Conservation (phyloP, 2,888 invertebrate genomes). For the Aleiodes leptofemur region DNA sequence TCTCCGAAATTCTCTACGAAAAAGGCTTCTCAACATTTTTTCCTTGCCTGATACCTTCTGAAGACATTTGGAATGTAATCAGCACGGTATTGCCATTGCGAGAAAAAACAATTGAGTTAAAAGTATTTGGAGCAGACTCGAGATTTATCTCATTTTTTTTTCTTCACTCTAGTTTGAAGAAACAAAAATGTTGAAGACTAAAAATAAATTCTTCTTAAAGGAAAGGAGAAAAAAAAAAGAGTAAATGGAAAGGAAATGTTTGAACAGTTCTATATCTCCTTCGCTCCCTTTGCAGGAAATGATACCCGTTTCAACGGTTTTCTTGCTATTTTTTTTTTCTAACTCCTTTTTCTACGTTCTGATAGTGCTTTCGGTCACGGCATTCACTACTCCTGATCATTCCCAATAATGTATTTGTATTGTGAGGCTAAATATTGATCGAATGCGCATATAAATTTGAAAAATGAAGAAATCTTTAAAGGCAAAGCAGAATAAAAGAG, state of each 20-base stretch:
- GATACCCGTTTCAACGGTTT: conserved; percentile 17
- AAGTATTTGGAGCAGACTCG: neutral
- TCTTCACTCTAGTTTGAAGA: no score
- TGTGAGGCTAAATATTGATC: conserved; percentile 6
- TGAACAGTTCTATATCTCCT: conserved; percentile 4
- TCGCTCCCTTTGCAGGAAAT: neutral
- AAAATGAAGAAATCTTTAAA: neutral
- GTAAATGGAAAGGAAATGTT: neutral
- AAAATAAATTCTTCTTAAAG: neutral
- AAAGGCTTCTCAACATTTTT: no score
- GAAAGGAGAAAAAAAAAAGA: neutral
- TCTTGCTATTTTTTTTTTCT: neutral
- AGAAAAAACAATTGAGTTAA: no score
- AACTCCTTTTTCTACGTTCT: neutral
- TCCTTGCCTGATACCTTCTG: no score
- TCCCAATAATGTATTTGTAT: conserved; percentile 10
- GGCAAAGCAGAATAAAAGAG: neutral
- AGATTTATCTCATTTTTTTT: neutral
- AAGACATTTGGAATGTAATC: no score
- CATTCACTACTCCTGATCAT: conserved; percentile 25
- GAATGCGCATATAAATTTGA: neutral
- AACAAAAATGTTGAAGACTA: neutral
- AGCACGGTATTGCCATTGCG: no score
- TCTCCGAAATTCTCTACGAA: no score
- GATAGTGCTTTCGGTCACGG: conserved; percentile 30